Evolutionary conservation across 1,140 invertebrate genomes (phyloP).

Genomic region (Caenorhabditis tropicalis): DNA sequence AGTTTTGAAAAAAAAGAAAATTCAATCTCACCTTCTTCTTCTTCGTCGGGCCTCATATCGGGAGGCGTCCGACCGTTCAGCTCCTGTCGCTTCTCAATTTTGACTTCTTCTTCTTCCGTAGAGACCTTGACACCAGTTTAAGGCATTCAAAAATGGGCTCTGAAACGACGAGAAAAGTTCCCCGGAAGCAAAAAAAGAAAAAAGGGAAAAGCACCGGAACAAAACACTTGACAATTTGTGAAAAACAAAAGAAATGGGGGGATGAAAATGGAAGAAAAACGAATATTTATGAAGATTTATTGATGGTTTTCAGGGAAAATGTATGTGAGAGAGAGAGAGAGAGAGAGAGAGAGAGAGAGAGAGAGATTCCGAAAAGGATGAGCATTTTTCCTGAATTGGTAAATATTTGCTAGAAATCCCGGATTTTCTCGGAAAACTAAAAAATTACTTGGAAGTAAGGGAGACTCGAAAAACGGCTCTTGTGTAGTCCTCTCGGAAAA

Average conservation of each 20-base stretch:
- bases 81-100: conserved; percentile 23
- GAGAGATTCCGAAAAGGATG: not conserved
- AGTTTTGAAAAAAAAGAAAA: too few relatives aligned
- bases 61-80: conserved; percentile 36
- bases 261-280: not conserved
- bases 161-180: not conserved
- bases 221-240: conserved; percentile 10
- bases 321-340: too few relatives aligned
- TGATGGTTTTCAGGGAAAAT: not conserved
- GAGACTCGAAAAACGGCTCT: too few relatives aligned
- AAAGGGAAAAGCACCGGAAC: too few relatives aligned
- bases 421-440: too few relatives aligned
- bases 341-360: not conserved
- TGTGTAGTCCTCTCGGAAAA: too few relatives aligned
- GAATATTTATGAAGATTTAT: conserved; percentile 6
- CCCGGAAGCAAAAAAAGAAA: not conserved
- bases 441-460: too few relatives aligned
- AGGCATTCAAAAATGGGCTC: not conserved
- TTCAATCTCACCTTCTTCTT: not conserved
- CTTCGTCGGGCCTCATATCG: conserved; percentile 41
- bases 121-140: not conserved
- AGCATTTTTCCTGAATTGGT: not conserved
- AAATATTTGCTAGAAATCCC: too few relatives aligned
- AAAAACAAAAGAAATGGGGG: not conserved
- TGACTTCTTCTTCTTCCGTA: not conserved